phyloP scores from a whole-genome alignment of 2,797 vertebrate species.

The Gymnopithys bicolor region DNA sequence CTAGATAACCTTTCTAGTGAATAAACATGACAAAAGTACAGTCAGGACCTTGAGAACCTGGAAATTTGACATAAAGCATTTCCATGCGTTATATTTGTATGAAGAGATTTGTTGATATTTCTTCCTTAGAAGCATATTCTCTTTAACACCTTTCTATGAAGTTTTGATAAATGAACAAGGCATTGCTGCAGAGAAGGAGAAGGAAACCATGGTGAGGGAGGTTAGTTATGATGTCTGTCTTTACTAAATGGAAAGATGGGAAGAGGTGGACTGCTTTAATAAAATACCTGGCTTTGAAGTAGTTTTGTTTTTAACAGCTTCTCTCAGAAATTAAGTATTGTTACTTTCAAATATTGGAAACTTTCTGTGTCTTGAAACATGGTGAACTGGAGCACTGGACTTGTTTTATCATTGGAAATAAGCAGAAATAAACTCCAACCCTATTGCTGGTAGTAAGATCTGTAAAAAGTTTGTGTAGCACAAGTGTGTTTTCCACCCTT shows the following conservation, averaged over 20 bases:
- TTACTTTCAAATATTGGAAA: not conserved
- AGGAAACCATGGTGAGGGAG: not conserved
- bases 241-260: not conserved
- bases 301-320: not conserved
- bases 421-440: not conserved
- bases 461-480: not conserved
- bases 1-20: not conserved
- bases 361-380: not conserved
- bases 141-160: not conserved
- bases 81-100: not conserved
- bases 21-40: not conserved
- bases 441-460: not conserved
- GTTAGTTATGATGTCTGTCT: not conserved
- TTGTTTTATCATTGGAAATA: not conserved
- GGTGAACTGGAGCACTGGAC: not conserved
- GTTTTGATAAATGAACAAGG: not conserved
- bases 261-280: not conserved
- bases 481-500: not conserved
- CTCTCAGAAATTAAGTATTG: not conserved
- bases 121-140: not conserved
- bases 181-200: not conserved
- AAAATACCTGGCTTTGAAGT: not conserved
- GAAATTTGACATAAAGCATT: not conserved
- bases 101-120: not conserved
- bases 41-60: not conserved